phyloP scores from a whole-genome alignment of 2,797 vertebrate species.

The Pitangus sulphuratus region DNA sequence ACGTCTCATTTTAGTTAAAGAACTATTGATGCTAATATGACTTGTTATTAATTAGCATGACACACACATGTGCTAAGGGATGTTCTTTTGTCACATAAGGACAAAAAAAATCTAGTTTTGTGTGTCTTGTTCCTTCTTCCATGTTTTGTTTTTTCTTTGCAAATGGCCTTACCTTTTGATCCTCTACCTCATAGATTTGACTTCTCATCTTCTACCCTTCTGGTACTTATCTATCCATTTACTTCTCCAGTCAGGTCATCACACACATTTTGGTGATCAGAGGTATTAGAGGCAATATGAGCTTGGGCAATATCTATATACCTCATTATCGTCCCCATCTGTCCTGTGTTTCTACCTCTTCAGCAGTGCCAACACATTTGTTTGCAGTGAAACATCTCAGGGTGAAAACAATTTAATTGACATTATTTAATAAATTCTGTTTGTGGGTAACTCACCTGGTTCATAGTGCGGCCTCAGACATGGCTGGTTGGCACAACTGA shows the following conservation, averaged over 20 bases:
- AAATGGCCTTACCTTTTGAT: not conserved
- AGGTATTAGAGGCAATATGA: not conserved
- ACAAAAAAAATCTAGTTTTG: not conserved
- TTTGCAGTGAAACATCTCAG: not conserved
- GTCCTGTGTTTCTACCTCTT: fast-evolving
- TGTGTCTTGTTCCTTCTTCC: not conserved
- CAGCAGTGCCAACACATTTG: not conserved
- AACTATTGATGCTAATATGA: not conserved
- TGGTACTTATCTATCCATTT: not conserved
- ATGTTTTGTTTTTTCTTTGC: not conserved
- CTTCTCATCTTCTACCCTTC: not conserved
- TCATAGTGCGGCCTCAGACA: not conserved
- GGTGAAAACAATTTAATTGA: not conserved
- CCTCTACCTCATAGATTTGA: not conserved
- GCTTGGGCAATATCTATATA: not conserved
- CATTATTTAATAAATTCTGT: not conserved
- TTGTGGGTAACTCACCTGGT: not conserved
- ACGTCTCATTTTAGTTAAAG: not conserved
- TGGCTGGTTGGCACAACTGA: not conserved
- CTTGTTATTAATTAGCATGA: not conserved
- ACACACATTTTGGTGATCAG: not conserved
- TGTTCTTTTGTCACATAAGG: not conserved
- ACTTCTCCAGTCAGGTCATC: not conserved
- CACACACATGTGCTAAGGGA: not conserved
- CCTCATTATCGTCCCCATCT: not conserved